Percentiles rank a stretch among this genome's conserved stretches.
Conservation (phyloP, 2,888 invertebrate genomes). For the Lasioglossum leucozonium region DNA sequence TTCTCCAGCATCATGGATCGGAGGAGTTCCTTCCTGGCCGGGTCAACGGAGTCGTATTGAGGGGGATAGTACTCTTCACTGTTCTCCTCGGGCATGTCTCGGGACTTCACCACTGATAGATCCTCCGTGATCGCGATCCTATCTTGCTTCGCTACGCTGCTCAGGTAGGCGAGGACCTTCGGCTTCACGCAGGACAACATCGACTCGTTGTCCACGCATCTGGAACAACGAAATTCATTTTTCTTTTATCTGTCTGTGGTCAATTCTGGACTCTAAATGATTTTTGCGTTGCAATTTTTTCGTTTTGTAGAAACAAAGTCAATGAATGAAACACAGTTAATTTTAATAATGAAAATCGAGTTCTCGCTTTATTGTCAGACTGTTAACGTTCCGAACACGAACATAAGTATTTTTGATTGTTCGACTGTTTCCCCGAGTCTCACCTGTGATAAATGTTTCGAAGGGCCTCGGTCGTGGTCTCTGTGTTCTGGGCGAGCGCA, state of each 20-base stretch:
- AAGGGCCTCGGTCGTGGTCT: slow-evolving; percentile 78
- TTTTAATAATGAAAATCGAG: not conserved
- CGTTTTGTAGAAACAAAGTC: not conserved
- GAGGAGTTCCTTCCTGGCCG: slow-evolving; percentile 80
- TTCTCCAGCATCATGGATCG: slow-evolving; percentile 88
- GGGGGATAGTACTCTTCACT: slow-evolving; percentile 84
- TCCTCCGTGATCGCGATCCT: slow-evolving; percentile 92
- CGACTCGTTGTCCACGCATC: slow-evolving; percentile 81
- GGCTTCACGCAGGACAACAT: slow-evolving; percentile 89
- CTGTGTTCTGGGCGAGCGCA: slow-evolving; percentile 72
- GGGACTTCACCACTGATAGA: slow-evolving; percentile 89
- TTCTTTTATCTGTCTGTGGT: not conserved
- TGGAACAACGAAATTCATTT: slow-evolving; percentile 48
- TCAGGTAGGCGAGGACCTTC: slow-evolving; percentile 91
- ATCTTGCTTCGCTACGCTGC: slow-evolving; percentile 88
- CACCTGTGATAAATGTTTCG: slow-evolving; percentile 82
- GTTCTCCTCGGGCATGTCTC: slow-evolving; percentile 78
- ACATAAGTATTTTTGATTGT: not conserved
- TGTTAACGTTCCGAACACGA: not conserved
- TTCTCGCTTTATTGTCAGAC: not conserved
- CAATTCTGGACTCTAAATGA: not conserved
- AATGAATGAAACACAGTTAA: not conserved
- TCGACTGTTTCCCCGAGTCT: slow-evolving; percentile 28
- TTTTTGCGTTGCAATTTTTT: too few species aligned
- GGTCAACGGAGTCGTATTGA: slow-evolving; percentile 77